Conservation (phyloP, 2,797 vertebrate genomes). For the Tokudaia tokunoshimensis region DNA sequence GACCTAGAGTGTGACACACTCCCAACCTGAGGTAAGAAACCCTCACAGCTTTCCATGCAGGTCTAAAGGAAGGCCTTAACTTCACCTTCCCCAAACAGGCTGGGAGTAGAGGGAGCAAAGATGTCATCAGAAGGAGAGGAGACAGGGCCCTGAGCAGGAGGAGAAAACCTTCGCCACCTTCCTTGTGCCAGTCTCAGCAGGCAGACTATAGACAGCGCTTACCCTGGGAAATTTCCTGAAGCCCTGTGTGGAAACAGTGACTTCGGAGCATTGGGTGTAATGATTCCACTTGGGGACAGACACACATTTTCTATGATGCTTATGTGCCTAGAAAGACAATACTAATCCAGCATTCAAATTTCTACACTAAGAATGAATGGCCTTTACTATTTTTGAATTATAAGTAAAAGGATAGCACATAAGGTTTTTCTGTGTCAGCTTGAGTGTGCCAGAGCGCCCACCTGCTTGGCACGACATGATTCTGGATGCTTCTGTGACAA, state of each 20-base stretch:
- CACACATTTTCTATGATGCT: not conserved
- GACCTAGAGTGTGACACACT: not conserved
- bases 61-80: not conserved
- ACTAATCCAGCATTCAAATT: not conserved
- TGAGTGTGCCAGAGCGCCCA: not conserved
- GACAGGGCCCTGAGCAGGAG: not conserved
- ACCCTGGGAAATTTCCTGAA: not conserved
- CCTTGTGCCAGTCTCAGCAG: too few relatives aligned
- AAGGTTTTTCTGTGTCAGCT: not conserved
- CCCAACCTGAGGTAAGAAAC: not conserved
- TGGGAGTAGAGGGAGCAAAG: too few relatives aligned
- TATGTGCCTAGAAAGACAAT: not conserved
- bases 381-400: not conserved
- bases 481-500: conserved; percentile 12
- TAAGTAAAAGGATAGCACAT: not conserved
- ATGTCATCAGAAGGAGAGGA: not conserved
- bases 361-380: not conserved
- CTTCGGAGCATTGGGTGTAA: not conserved
- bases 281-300: not conserved
- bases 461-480: not conserved
- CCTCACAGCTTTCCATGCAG: not conserved
- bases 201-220: not conserved
- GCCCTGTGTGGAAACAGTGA: not conserved
- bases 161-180: not conserved
- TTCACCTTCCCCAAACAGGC: not conserved